phyloP scores from a whole-genome alignment of 2,113 vertebrate species.

The Nothoprocta pentlandii region DNA sequence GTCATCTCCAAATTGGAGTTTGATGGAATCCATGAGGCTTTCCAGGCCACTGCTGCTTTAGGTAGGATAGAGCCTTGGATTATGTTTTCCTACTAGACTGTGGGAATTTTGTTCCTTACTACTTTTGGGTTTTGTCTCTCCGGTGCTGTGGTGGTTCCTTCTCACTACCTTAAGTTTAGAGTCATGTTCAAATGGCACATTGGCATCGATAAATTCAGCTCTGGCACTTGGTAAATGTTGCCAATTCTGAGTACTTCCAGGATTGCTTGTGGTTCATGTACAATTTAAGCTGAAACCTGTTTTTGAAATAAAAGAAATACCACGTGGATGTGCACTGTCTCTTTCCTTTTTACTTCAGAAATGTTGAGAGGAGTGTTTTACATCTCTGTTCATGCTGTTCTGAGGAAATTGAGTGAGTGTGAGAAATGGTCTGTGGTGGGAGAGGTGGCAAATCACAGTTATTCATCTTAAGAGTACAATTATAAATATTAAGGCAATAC shows the following conservation, averaged over 20 bases:
- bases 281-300: background rate
- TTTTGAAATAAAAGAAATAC: constrained; percentile 69
- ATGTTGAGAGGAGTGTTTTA: background rate
- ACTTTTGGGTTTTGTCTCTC: background rate
- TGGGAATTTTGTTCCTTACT: background rate
- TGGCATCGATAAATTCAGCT: background rate
- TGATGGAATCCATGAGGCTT: background rate
- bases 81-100: background rate
- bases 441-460: background rate
- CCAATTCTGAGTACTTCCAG: background rate
- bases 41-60: background rate
- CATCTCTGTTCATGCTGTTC: background rate
- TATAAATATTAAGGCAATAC: constrained; percentile 31
- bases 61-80: background rate
- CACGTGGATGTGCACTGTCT: background rate
- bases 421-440: background rate
- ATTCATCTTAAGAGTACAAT: constrained; percentile 5
- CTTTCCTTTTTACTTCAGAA: constrained; percentile 39
- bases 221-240: background rate
- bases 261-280: background rate
- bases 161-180: background rate
- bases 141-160: background rate
- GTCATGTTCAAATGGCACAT: background rate
- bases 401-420: background rate
- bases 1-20: background rate